Evolutionary conservation across 2,113 vertebrate genomes (phyloP).

Genomic region (Ovis aries): DNA sequence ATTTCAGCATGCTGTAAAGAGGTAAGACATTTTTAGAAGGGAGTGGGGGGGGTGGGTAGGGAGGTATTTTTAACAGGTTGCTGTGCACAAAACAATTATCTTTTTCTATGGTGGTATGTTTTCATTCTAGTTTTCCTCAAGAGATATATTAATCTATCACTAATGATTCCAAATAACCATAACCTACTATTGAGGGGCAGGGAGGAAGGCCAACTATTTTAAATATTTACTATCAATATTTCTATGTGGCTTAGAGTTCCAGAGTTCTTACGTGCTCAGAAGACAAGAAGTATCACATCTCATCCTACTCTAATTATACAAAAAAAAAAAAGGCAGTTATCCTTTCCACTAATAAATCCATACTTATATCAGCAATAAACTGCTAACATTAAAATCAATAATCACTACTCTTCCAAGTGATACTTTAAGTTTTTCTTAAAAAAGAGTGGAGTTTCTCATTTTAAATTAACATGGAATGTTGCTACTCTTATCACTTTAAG

Average conservation of each 20-base stretch:
- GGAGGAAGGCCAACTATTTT: neutral
- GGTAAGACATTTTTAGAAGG: neutral
- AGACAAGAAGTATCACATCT: neutral
- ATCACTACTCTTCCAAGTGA: neutral
- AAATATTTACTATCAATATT: neutral
- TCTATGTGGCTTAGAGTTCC: neutral
- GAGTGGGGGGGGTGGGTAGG: neutral
- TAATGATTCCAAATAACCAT: neutral
- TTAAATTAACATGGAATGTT: constrained; percentile 8
- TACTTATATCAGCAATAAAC: constrained; percentile 23
- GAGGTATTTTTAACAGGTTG: constrained; percentile 12
- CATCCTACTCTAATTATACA: neutral
- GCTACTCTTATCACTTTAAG: neutral
- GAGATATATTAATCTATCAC: neutral
- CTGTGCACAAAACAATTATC: neutral
- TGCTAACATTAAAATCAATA: constrained; percentile 45
- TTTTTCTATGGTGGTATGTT: neutral
- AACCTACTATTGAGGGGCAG: neutral
- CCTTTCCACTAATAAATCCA: neutral
- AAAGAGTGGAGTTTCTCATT: neutral
- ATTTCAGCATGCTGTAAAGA: neutral
- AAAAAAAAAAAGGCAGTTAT: neutral
- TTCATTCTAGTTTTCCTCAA: constrained; percentile 28
- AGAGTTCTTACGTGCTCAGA: neutral
- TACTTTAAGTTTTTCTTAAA: constrained; percentile 15